Conservation (phyloP, 2,888 invertebrate species). For the Pterostichus niger region DNA sequence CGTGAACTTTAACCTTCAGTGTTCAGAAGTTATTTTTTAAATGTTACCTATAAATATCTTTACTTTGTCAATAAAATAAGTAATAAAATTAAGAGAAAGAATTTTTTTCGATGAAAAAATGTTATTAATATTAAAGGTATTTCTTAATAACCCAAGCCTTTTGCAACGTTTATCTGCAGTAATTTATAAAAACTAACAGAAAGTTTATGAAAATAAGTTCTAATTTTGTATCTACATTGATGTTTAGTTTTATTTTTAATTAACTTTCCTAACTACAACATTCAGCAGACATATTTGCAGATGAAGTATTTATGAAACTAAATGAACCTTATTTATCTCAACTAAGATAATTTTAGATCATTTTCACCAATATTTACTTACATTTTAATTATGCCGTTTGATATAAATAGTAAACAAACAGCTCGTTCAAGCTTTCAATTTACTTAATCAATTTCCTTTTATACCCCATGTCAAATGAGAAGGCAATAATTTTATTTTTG, state of each 20-base stretch:
- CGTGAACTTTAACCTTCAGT: background rate
- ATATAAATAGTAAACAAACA: background rate
- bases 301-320: conserved; percentile 1
- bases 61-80: too few species aligned
- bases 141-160: background rate
- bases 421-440: background rate
- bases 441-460: background rate
- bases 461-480: too few species aligned
- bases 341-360: background rate
- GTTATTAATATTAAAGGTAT: too few species aligned
- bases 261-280: background rate
- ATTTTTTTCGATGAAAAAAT: too few species aligned
- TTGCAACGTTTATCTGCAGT: background rate
- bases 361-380: background rate
- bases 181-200: background rate
- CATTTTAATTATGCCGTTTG: background rate
- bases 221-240: background rate
- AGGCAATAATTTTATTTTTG: too few species aligned
- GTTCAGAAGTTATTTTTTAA: background rate
- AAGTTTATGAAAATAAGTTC: background rate
- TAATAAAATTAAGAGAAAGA: too few species aligned
- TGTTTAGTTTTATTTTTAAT: background rate
- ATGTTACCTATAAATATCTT: background rate
- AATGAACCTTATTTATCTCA: conserved; percentile 1
- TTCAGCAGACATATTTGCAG: conserved; percentile 1